phyloP scores from a whole-genome alignment of 2,797 vertebrate species.

The Pangasius macronema region DNA sequence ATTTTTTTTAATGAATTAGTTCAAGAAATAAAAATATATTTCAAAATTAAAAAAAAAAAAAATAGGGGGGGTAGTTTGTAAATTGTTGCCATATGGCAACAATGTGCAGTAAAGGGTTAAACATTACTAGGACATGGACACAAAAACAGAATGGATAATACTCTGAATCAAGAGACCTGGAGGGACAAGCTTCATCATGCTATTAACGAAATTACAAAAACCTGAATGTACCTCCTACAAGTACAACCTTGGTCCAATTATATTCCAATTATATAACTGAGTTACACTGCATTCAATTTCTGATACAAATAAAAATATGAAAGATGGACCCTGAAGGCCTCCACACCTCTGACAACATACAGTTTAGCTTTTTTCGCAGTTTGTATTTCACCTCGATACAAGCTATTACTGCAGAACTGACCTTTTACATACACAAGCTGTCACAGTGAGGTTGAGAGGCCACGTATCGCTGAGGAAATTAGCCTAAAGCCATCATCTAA shows the following conservation, averaged over 20 bases:
- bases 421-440: constrained; percentile 10
- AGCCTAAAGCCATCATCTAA: neutral
- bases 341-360: neutral
- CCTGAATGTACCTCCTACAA: neutral
- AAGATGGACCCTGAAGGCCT: neutral
- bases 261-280: neutral
- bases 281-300: neutral
- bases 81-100: too few species aligned
- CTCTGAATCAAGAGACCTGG: neutral
- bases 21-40: too few species aligned
- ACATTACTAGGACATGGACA: neutral
- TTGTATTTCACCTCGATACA: neutral
- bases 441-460: neutral
- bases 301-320: neutral
- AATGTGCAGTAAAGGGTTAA: too few species aligned
- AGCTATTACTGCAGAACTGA: neutral
- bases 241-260: neutral
- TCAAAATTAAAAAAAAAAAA: too few species aligned
- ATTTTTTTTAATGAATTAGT: too few species aligned
- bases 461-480: neutral
- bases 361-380: neutral
- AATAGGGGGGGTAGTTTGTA: too few species aligned
- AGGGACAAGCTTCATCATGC: neutral
- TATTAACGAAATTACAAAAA: neutral
- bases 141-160: neutral